These are phyloP conservation scores for Ameiurus melas DNA, from an alignment of 2,113 vertebrate genomes.

Conservation along the genomic window DNA sequence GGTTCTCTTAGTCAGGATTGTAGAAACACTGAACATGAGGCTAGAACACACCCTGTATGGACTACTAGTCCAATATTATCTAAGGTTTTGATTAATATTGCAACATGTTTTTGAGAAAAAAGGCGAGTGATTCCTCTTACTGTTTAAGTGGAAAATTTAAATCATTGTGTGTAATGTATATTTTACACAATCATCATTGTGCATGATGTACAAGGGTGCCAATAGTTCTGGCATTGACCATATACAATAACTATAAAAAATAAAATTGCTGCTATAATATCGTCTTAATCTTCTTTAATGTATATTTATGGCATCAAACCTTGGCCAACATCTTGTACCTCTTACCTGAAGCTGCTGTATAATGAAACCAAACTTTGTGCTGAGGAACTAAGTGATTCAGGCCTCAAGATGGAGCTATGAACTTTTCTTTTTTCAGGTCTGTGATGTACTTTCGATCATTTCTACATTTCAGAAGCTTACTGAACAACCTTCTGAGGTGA, in stretches of 20 bases:
- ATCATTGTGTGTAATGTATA: background rate
- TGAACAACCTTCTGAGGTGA: background rate
- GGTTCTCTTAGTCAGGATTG: background rate
- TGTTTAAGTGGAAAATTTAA: background rate
- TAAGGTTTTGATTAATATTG: background rate
- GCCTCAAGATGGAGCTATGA: conserved; percentile 16
- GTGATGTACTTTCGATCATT: background rate
- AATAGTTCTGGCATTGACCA: background rate
- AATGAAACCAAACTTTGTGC: background rate
- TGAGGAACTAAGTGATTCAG: background rate
- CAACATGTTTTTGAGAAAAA: background rate
- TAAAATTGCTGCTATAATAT: background rate
- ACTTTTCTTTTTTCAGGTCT: background rate
- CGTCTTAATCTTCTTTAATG: background rate
- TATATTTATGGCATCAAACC: background rate
- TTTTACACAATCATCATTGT: background rate
- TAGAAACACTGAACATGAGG: background rate
- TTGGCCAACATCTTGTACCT: background rate
- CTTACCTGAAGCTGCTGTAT: background rate
- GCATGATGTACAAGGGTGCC: background rate
- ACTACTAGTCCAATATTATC: background rate
- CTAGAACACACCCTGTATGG: background rate
- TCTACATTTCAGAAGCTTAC: background rate
- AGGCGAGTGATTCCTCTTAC: background rate
- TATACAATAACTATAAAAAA: background rate